These are phyloP conservation scores for Siphamia tubifer DNA, from an alignment of 2,113 vertebrate species.

Conservation along the genomic window DNA sequence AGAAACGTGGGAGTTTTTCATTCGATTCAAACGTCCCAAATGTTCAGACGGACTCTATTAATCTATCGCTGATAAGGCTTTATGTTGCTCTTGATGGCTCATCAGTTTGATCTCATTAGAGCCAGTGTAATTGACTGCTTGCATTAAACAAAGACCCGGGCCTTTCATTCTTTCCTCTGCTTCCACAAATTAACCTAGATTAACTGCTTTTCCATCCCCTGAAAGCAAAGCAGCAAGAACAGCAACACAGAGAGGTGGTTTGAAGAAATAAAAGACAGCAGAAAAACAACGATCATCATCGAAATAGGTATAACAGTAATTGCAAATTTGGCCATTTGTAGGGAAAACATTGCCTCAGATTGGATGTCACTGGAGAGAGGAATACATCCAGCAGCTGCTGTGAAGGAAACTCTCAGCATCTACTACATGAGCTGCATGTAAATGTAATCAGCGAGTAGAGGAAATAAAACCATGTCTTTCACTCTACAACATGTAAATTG, in stretches of 20 bases:
- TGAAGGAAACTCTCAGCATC: conserved; percentile 15
- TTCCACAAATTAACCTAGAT: conserved; percentile 64
- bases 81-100: conserved; percentile 51
- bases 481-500: conserved; percentile 25
- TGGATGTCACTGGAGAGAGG: conserved; percentile 30
- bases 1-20: not conserved
- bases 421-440: conserved; percentile 45
- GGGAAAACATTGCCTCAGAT: conserved; percentile 42
- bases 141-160: conserved; percentile 62
- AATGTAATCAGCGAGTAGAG: conserved; percentile 38
- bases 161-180: conserved; percentile 36
- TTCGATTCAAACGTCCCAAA: conserved; percentile 34
- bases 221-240: conserved; percentile 26
- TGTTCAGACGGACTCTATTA: conserved; percentile 46
- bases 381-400: conserved; percentile 20
- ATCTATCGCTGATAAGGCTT: conserved; percentile 55
- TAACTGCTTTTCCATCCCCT: conserved; percentile 37
- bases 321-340: conserved; percentile 35
- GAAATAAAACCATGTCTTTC: conserved; percentile 52
- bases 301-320: not conserved
- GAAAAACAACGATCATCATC: conserved; percentile 5
- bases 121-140: conserved; percentile 54
- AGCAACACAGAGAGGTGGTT: not conserved
- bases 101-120: conserved; percentile 71
- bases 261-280: not conserved